Evolutionary conservation across 2,797 vertebrate genomes (phyloP).

Genomic region (Artibeus jamaicensis): DNA sequence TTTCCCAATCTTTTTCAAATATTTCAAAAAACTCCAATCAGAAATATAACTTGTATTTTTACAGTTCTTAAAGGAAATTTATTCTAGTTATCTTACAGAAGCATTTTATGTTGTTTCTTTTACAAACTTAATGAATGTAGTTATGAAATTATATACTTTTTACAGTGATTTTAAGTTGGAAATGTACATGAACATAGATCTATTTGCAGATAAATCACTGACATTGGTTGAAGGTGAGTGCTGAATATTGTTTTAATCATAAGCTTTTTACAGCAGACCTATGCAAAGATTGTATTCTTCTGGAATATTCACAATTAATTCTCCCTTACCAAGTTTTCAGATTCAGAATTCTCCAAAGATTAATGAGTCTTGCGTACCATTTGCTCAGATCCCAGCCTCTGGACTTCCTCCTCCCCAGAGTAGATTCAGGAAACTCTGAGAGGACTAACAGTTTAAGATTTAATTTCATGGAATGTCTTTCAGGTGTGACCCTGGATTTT

Average conservation of each 20-base stretch:
- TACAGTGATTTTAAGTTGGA: constrained; percentile 2
- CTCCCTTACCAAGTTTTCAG: constrained; percentile 3
- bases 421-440: background rate
- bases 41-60: background rate
- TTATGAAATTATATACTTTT: background rate
- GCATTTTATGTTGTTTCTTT: background rate
- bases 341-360: background rate
- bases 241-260: constrained; percentile 38
- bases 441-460: background rate
- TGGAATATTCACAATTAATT: background rate
- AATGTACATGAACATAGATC: background rate
- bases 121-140: background rate
- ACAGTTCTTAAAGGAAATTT: constrained; percentile 15
- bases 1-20: background rate
- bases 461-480: background rate
- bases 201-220: background rate
- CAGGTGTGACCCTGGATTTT: constrained; percentile 98
- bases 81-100: background rate
- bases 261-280: background rate
- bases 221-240: background rate
- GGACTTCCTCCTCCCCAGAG: background rate
- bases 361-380: background rate
- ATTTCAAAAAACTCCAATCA: constrained; percentile 27
- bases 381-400: background rate
- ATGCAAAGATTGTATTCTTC: background rate